phyloP scores from a whole-genome alignment of 2,888 invertebrate species.

The Dendrolimus houi region DNA sequence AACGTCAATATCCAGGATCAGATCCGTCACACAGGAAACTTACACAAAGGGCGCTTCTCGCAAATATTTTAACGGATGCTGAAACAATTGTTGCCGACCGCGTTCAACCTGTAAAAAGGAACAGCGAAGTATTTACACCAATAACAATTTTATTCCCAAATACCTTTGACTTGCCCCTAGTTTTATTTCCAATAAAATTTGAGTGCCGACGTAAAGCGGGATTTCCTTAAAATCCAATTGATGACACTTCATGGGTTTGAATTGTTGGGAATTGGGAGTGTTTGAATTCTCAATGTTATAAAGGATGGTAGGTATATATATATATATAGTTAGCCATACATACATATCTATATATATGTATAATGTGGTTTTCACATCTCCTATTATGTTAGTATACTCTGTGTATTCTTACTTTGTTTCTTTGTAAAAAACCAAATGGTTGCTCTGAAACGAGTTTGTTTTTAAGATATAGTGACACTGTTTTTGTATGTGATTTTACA shows the following conservation, averaged over 20 bases:
- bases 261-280: background rate
- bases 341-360: no score
- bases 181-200: background rate
- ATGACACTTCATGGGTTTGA: background rate
- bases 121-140: conserved; percentile 1
- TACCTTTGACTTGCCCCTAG: conserved; percentile 6
- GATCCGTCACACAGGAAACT: conserved; percentile 25
- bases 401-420: no score
- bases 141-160: conserved; percentile 1
- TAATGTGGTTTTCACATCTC: no score
- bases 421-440: no score
- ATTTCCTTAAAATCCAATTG: background rate
- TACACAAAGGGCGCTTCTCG: conserved; percentile 31
- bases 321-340: no score
- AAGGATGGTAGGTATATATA: no score
- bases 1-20: no score
- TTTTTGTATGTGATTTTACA: no score
- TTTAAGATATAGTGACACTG: no score
- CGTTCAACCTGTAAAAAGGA: conserved; percentile 25
- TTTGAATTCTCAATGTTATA: background rate
- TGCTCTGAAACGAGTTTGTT: no score
- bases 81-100: conserved; percentile 23
- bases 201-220: background rate
- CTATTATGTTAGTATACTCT: no score
- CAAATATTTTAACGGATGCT: conserved; percentile 38